Base-by-base conservation (phyloP, 2,888 invertebrate genomes). In the Zeuzera pyrina region DNA sequence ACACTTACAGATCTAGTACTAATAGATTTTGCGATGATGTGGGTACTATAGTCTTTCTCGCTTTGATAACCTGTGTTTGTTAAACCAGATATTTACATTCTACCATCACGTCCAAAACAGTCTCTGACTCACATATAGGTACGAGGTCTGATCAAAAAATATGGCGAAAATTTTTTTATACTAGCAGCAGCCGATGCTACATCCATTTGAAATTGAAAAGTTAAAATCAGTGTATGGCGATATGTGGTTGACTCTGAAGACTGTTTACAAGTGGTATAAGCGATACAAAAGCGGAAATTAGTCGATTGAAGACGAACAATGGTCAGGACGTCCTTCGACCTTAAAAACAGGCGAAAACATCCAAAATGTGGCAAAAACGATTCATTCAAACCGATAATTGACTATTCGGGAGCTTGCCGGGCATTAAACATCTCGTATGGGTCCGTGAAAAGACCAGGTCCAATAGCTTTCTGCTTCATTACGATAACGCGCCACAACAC, bases 201-300 rank as follows among this genome's bases (percentile, higher is more conserved):
- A 6, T 27, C 12, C 15, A 27, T 27, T 27, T 27, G 15, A 15
- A 14, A 13, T 27, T 28, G 28, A 28, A 28, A 28, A 13, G 28
- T 28, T 28, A 28, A 28, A 28, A 28, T 28, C 14, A 13, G 15
- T 7, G 28, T 28, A 28, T 28, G 28, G 27, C 27, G 27, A 27
- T 27, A 27, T 12, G 6, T 11, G 3, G n/a, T 3, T 27, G 13
- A 27, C 27, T 15, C 12, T 27, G 11, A 28, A 28, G 2, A 28
- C 10, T 28, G 13, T 28, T 28, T 28, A 28, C 28, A 14, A 15
- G 15, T 28, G 28, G 15, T 28, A 5, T 15, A 14, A 15, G 13
- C 14, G 4, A 15, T 28, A 13, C 7, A 28, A 28, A 28, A 28
- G 28, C 7, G 28, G 15, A 28, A 28, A 28, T 28, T 6, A 15